Evolutionary conservation across 2,888 invertebrate genomes (phyloP).

Genomic region (Sinhomidia bicolor): DNA sequence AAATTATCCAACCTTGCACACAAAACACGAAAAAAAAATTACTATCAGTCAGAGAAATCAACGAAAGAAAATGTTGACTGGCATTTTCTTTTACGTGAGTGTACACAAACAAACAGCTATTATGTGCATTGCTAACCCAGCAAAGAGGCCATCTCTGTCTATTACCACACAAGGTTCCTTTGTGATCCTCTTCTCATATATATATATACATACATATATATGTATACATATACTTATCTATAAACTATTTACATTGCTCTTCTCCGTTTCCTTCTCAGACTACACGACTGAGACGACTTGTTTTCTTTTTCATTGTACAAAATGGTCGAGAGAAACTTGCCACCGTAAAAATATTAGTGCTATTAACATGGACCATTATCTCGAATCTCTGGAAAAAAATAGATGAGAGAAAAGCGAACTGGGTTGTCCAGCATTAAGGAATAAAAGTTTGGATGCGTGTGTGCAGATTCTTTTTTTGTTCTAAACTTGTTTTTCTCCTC

Average conservation of each 20-base stretch:
- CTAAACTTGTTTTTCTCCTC: slow-evolving; percentile 5
- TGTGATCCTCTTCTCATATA: too few species aligned
- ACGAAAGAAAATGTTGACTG: slow-evolving; percentile 16
- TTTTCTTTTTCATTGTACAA: slow-evolving; percentile 27
- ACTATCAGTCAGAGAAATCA: not conserved
- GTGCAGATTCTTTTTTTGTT: slow-evolving; percentile 25
- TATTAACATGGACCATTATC: slow-evolving; percentile 67
- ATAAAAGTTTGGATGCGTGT: slow-evolving; percentile 13
- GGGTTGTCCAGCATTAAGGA: slow-evolving; percentile 41
- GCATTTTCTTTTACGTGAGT: not conserved
- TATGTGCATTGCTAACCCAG: not conserved
- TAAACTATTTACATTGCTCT: not conserved
- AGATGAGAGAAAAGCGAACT: slow-evolving; percentile 19
- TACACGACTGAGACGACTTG: not conserved
- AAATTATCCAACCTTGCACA: not conserved
- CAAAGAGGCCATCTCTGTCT: not conserved
- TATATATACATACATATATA: too few species aligned
- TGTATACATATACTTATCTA: not conserved
- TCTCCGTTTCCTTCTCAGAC: too few species aligned
- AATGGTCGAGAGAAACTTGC: slow-evolving; percentile 27
- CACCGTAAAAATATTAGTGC: slow-evolving; percentile 55
- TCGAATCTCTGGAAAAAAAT: slow-evolving; percentile 36
- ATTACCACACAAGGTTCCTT: too few species aligned
- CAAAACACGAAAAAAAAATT: not conserved
- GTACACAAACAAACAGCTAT: not conserved